A percentile compares a stretch with the other conserved stretches of the same genome.
phyloP scores from a whole-genome alignment of 1,140 invertebrate species.

The Lordiphosa collinella region DNA sequence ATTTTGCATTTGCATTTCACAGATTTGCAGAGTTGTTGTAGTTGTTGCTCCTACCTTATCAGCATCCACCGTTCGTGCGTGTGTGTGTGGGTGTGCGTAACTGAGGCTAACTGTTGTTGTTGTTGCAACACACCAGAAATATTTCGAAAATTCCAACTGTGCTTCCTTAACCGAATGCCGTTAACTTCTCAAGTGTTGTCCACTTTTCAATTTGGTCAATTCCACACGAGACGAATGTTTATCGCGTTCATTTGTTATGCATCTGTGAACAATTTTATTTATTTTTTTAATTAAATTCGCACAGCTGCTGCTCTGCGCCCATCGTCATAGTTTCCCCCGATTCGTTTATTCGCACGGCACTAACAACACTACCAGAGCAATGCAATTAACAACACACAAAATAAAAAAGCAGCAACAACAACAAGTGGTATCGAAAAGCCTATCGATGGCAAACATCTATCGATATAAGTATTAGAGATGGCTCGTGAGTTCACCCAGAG shows the following conservation, averaged over 20 bases:
- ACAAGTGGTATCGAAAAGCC: too few relatives aligned
- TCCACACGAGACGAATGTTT: slow-evolving; percentile 44
- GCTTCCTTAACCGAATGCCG: background rate
- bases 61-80: slow-evolving; percentile 7
- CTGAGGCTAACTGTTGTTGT: slow-evolving; percentile 23
- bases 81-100: slow-evolving; percentile 8
- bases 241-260: slow-evolving; percentile 4
- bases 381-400: too few relatives aligned
- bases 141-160: slow-evolving; percentile 3
- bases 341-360: too few relatives aligned
- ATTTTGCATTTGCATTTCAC: slow-evolving; percentile 45
- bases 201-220: slow-evolving; percentile 28
- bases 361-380: too few relatives aligned
- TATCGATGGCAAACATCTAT: too few relatives aligned
- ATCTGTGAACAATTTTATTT: slow-evolving; percentile 10
- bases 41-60: slow-evolving; percentile 10
- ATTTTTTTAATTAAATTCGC: slow-evolving; percentile 10
- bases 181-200: background rate
- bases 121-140: slow-evolving; percentile 32
- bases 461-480: too few relatives aligned
- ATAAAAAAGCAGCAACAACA: too few relatives aligned
- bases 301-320: slow-evolving; percentile 9
- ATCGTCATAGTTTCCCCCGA: background rate
- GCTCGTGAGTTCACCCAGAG: too few relatives aligned
- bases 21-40: slow-evolving; percentile 10